Percentiles rank a stretch among this genome's conserved stretches.
phyloP scores from a whole-genome alignment of 64 coral and sea anemone species.

The Montipora efflorescens region DNA sequence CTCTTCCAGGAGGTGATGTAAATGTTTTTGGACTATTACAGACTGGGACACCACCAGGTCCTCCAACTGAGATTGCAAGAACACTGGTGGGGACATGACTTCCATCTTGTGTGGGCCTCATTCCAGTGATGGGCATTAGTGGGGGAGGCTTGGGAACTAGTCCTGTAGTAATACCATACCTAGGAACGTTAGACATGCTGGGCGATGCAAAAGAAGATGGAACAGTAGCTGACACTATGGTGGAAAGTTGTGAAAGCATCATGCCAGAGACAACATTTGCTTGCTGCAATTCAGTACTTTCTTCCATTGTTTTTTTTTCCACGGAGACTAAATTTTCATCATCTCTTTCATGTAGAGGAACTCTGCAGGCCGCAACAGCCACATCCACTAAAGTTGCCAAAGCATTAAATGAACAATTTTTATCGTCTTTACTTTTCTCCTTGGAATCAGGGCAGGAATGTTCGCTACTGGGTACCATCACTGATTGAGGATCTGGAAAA shows the following conservation, averaged over 20 bases:
- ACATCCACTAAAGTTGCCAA: slow-evolving; percentile 86
- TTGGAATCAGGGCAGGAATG: neutral
- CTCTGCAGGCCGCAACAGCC: slow-evolving; percentile 67
- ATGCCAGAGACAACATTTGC: neutral
- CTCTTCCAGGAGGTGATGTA: slow-evolving; percentile 64
- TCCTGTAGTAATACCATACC: slow-evolving; percentile 91
- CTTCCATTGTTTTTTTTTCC: neutral
- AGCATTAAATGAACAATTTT: neutral
- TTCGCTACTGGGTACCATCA: neutral
- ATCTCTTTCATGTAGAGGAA: slow-evolving; percentile 23
- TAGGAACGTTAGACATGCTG: slow-evolving; percentile 20
- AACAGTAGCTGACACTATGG: neutral
- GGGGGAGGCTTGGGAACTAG: slow-evolving; percentile 90
- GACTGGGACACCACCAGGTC: neutral
- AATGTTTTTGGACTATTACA: slow-evolving; percentile 57
- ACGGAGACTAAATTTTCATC: neutral
- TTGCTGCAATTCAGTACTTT: neutral
- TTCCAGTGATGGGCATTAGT: slow-evolving; percentile 89
- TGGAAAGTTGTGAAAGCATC: neutral
- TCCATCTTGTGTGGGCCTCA: slow-evolving; percentile 16
- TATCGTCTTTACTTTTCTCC: neutral
- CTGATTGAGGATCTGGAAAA: slow-evolving; percentile 66
- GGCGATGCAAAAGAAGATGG: slow-evolving; percentile 36
- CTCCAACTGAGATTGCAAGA: neutral
- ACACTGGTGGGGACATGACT: slow-evolving; percentile 6